Conservation (phyloP, 2,888 invertebrate genomes). For the Tenodera sinensis region DNA sequence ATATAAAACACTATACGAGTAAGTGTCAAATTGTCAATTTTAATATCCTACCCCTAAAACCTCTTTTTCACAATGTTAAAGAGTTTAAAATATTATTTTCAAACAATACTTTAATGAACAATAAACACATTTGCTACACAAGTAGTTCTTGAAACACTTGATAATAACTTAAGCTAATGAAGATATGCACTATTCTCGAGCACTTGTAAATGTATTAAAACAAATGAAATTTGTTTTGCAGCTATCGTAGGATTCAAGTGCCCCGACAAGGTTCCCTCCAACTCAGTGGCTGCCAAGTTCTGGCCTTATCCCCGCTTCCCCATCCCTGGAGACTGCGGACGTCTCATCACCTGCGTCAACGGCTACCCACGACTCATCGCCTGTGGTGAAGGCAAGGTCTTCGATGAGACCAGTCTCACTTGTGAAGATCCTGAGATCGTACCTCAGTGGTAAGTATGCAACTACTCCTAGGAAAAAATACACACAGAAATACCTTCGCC, state of each 20-base stretch:
- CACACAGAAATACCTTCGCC: too few species aligned
- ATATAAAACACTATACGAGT: too few species aligned
- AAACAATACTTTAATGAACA: too few species aligned
- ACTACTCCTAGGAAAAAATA: too few species aligned
- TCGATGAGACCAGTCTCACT: conserved; percentile 77
- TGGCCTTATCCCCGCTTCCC: conserved; percentile 91
- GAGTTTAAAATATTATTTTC: too few species aligned
- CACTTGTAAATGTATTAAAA: not conserved
- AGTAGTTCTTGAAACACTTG: too few species aligned
- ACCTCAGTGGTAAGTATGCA: conserved; percentile 29
- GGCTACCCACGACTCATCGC: conserved; percentile 82
- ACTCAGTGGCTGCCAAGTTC: conserved; percentile 80
- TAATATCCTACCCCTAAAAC: too few species aligned
- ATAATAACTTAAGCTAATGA: too few species aligned
- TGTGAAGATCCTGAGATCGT: conserved; percentile 68
- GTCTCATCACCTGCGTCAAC: conserved; percentile 86
- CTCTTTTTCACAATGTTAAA: too few species aligned
- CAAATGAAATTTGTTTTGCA: conserved; percentile 41
- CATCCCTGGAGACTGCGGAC: conserved; percentile 81
- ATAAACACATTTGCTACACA: too few species aligned
- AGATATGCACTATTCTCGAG: not conserved
- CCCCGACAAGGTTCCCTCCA: conserved; percentile 77
- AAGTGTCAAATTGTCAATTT: too few species aligned
- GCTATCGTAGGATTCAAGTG: conserved; percentile 91
- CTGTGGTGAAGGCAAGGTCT: conserved; percentile 83